Base-by-base conservation (phyloP, 2,797 vertebrate species). In the Oceanodroma leucorhoa region DNA sequence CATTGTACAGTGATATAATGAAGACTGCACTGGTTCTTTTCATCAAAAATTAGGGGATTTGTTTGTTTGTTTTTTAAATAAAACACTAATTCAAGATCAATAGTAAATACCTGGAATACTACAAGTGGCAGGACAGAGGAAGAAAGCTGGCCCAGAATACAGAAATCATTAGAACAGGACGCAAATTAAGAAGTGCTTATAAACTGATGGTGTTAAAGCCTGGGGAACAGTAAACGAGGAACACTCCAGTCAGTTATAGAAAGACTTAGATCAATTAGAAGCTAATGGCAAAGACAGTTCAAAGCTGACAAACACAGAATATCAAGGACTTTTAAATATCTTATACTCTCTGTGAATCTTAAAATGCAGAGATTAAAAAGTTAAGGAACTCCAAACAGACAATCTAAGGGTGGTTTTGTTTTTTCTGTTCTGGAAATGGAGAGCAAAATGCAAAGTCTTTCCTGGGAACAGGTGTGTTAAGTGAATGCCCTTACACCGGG, bases 181-280 rank as follows among this genome's bases (percentile, higher is more conserved):
- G 73, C 22, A 96, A 92, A 94, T 96, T 83, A 87, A 75, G 57
- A 78, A 90, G 10, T 75, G 32, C 73, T 91, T 93, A 70, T 70
- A 83, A 87, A 86, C 27, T 75, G 40, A 89, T 71, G 24, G 76
- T 57, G 61, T 84, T 93, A 76, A 91, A 94, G 70, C 77, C 64
- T 54, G 16, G 46, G 62, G 54, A 97, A 78, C 30, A 77, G 73
- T 83, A 95, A 95, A 92, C 22, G 60, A 87, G 32, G 58, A 94
- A 86, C 46, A 53, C 75, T 87, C 60, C 43, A 89, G 83, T 92
- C 65, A 58, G 91, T 83, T 88, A 89, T 7, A 90, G 80, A 84
- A 87, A 93, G 89, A 88, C 75, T 92, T 86, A 82, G 54, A 85
- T 95, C 87, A 83, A 92, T 94, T 84, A 86, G 82, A 94, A 92